phyloP scores from a whole-genome alignment of 1,140 invertebrate genomes.

The Aricia agestis region DNA sequence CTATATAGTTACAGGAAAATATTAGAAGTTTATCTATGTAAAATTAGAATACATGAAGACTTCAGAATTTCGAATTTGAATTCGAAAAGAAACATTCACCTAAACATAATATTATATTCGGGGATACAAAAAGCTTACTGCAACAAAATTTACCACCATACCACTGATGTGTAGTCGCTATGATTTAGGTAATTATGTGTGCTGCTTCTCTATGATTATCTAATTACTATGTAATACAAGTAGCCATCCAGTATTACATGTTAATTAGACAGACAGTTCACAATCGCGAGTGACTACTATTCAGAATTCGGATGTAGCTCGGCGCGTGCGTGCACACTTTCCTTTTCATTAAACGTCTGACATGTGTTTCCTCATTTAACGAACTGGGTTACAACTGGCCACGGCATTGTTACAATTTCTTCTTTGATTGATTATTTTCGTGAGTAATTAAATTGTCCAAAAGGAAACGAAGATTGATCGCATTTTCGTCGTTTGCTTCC shows the following conservation, averaged over 20 bases:
- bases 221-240: background rate
- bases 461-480: background rate
- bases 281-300: background rate
- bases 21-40: no score
- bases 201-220: no score
- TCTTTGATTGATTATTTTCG: constrained; percentile 13
- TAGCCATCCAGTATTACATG: background rate
- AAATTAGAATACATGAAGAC: no score
- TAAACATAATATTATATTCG: no score
- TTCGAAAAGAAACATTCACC: no score
- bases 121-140: no score
- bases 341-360: constrained; percentile 7
- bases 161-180: no score
- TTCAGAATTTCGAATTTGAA: no score
- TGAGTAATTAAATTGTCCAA: background rate
- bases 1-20: no score
- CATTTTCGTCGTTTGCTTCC: background rate
- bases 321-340: constrained; percentile 9
- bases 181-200: no score
- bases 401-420: background rate
- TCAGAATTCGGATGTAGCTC: constrained; percentile 1
- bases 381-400: constrained; percentile 6
- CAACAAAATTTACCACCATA: no score
- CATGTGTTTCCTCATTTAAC: constrained; percentile 13
- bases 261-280: background rate